Conservation (phyloP, 2,797 vertebrate species). For the Hyperoplus immaculatus region DNA sequence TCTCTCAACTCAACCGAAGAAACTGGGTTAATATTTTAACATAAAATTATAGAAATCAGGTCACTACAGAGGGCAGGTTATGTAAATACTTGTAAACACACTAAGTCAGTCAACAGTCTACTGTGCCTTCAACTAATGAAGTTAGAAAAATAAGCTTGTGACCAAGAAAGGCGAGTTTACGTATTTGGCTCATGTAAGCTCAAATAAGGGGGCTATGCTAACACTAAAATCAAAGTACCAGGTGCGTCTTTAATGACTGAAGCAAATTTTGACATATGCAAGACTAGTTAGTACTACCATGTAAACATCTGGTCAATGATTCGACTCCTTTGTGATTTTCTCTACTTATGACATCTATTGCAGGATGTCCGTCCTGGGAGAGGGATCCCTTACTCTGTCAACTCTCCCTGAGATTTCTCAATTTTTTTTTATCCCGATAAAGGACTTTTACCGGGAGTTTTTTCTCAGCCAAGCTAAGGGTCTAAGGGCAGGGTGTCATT, state of each 20-base stretch:
- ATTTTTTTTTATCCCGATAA: too few relatives aligned
- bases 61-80: slow-evolving; percentile 1
- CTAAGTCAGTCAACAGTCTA: background rate
- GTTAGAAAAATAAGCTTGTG: slow-evolving; percentile 36
- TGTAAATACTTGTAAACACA: slow-evolving; percentile 9
- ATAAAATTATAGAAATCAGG: background rate
- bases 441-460: too few relatives aligned
- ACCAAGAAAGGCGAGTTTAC: slow-evolving; percentile 2
- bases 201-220: background rate
- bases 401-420: too few relatives aligned
- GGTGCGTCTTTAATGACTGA: background rate
- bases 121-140: slow-evolving; percentile 5
- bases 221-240: background rate
- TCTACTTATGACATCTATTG: too few relatives aligned
- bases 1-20: background rate
- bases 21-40: background rate
- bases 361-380: too few relatives aligned
- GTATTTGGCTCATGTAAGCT: background rate
- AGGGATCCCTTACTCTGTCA: too few relatives aligned
- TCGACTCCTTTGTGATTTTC: too few relatives aligned
- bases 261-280: background rate
- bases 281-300: background rate
- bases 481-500: too few relatives aligned
- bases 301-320: too few relatives aligned
- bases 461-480: too few relatives aligned